Conservation (phyloP, 2,113 vertebrate genomes). For the Prunella himalayana region DNA sequence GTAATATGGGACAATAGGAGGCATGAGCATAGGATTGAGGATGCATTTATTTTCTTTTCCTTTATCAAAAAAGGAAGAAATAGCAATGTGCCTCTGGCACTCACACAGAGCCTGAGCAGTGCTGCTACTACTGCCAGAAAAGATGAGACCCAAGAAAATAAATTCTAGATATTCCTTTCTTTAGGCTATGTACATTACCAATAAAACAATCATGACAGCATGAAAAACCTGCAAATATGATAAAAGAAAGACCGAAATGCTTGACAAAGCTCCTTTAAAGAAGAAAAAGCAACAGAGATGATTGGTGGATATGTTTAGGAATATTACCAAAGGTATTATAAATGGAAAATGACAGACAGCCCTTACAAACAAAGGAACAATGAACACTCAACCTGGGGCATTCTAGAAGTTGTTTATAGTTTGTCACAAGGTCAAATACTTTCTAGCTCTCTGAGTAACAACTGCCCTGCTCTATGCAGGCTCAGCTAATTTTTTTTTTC, state of each 20-base stretch:
- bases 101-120: neutral
- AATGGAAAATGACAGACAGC: neutral
- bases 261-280: neutral
- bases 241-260: neutral
- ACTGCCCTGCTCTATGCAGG: neutral
- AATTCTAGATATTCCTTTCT: neutral
- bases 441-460: neutral
- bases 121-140: neutral
- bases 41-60: neutral
- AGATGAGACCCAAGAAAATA: neutral
- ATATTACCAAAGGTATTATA: neutral
- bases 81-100: neutral
- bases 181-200: neutral
- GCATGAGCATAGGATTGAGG: neutral
- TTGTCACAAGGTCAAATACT: neutral
- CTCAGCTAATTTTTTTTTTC: neutral
- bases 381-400: neutral
- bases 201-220: neutral
- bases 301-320: rapidly evolving
- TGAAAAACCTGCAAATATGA: neutral
- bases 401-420: neutral
- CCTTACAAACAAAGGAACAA: neutral
- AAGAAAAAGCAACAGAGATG: neutral
- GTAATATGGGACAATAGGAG: neutral
- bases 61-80: neutral